Percentiles rank a stretch among this genome's conserved stretches.
phyloP scores from a whole-genome alignment of 2,888 invertebrate genomes.

The Euclidia mi region DNA sequence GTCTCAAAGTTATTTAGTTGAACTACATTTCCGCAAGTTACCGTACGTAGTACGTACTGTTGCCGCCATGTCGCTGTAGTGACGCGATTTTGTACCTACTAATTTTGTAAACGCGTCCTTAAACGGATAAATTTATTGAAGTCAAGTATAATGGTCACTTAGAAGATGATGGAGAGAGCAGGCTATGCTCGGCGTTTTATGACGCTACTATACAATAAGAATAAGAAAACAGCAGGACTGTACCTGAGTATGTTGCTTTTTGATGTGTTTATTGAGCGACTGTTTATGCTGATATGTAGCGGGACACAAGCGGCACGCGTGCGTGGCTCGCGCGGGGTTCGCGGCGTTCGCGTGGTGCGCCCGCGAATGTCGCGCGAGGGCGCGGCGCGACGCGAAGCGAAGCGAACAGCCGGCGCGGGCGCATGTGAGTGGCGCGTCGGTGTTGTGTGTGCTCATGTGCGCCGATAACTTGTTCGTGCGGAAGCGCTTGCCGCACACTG shows the following conservation, averaged over 20 bases:
- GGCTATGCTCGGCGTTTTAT: too few species aligned
- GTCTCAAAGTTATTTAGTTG: too few species aligned
- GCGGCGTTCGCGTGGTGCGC: slow-evolving; percentile 30
- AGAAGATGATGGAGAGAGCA: too few species aligned
- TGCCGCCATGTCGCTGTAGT: too few species aligned
- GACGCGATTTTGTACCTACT: too few species aligned
- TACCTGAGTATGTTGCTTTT: slow-evolving; percentile 64
- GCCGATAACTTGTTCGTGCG: slow-evolving; percentile 77
- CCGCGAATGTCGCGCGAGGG: slow-evolving; percentile 37
- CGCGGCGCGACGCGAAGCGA: slow-evolving; percentile 32
- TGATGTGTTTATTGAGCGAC: slow-evolving; percentile 75
- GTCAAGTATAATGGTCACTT: too few species aligned
- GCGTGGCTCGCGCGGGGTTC: slow-evolving; percentile 16
- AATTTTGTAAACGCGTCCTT: too few species aligned
- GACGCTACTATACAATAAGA: too few species aligned
- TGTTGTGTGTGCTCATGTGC: slow-evolving; percentile 68
- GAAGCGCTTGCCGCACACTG: slow-evolving; percentile 76
- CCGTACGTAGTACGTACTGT: too few species aligned
- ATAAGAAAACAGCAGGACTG: neutral
- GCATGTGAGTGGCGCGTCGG: slow-evolving; percentile 47
- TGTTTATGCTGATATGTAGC: slow-evolving; percentile 71
- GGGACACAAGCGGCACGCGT: slow-evolving; percentile 60
- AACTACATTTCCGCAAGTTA: too few species aligned
- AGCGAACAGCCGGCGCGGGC: slow-evolving; percentile 49
- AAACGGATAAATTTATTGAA: too few species aligned